These are phyloP conservation scores for Eupithecia vulgata DNA, from an alignment of 2,888 invertebrate species.

Conservation along the genomic window DNA sequence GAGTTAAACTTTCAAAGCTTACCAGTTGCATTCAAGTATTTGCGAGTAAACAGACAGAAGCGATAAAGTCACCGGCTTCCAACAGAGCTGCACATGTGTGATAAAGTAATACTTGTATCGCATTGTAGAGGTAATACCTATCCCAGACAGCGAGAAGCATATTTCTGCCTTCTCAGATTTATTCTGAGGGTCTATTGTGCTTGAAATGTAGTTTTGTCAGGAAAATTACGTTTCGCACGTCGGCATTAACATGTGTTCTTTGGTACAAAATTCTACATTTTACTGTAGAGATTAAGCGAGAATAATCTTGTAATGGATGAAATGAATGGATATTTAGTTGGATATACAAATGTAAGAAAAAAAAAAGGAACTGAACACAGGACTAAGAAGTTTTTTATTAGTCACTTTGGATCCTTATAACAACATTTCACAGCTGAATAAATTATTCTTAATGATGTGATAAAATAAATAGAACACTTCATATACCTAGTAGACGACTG, in stretches of 20 bases:
- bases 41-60: slow-evolving; percentile 54
- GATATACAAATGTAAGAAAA: neutral
- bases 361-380: too few relatives aligned
- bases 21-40: slow-evolving; percentile 55
- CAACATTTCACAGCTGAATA: neutral
- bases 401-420: too few relatives aligned
- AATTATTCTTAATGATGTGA: neutral
- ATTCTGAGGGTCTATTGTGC: slow-evolving; percentile 48
- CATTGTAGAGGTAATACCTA: slow-evolving; percentile 59
- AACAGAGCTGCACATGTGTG: slow-evolving; percentile 57
- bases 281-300: neutral
- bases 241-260: neutral
- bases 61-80: slow-evolving; percentile 60
- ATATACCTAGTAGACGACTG: neutral
- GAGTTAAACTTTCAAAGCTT: slow-evolving; percentile 45
- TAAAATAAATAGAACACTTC: neutral
- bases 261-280: neutral
- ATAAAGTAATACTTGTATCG: slow-evolving; percentile 60
- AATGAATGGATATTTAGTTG: neutral
- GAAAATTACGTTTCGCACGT: slow-evolving; percentile 7
- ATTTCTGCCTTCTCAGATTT: slow-evolving; percentile 52
- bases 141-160: slow-evolving; percentile 50
- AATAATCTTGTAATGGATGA: neutral
- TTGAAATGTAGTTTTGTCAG: slow-evolving; percentile 23
- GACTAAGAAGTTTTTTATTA: neutral